Evolutionary conservation across 1,140 invertebrate genomes (phyloP).

Genomic region (Medauroidea extradentata): DNA sequence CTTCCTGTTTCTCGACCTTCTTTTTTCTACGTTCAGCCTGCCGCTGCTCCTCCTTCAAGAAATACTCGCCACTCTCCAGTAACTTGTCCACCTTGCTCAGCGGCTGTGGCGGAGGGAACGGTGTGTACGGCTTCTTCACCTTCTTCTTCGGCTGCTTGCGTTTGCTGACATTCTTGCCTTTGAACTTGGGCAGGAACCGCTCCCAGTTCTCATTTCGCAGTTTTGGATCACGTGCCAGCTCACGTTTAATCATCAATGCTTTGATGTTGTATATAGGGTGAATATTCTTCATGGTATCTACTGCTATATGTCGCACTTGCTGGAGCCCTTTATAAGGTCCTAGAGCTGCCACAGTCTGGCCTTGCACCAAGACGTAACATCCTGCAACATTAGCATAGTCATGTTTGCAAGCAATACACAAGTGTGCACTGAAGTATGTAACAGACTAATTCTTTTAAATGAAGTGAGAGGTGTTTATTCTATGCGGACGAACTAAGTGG

Average conservation of each 20-base stretch:
- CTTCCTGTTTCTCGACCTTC: conserved; percentile 66
- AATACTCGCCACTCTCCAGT: conserved; percentile 94
- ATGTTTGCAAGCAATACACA: too few relatives aligned
- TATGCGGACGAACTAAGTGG: too few relatives aligned
- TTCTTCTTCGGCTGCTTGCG: conserved; percentile 82
- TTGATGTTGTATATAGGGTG: conserved; percentile 99
- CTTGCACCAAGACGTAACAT: conserved; percentile 96
- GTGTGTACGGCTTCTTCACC: conserved; percentile 85
- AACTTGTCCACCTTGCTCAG: conserved; percentile 94
- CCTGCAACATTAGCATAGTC: conserved; percentile 44
- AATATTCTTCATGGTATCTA: conserved; percentile 98
- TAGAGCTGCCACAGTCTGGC: conserved; percentile 94
- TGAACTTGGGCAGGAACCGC: conserved; percentile 94
- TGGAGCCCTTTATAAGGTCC: conserved; percentile 93
- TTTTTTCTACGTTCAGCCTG: conserved; percentile 66
- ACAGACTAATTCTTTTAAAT: too few relatives aligned
- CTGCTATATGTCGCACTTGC: conserved; percentile 81
- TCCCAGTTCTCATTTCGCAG: conserved; percentile 96
- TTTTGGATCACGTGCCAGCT: conserved; percentile 87
- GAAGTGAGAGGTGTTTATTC: too few relatives aligned
- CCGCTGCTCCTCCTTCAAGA: conserved; percentile 82
- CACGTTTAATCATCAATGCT: conserved; percentile 95
- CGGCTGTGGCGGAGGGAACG: conserved; percentile 91
- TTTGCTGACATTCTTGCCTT: conserved; percentile 84
- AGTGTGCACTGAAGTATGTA: too few relatives aligned